phyloP scores from a whole-genome alignment of 2,888 invertebrate genomes.

The Acanthosepion lycidas region DNA sequence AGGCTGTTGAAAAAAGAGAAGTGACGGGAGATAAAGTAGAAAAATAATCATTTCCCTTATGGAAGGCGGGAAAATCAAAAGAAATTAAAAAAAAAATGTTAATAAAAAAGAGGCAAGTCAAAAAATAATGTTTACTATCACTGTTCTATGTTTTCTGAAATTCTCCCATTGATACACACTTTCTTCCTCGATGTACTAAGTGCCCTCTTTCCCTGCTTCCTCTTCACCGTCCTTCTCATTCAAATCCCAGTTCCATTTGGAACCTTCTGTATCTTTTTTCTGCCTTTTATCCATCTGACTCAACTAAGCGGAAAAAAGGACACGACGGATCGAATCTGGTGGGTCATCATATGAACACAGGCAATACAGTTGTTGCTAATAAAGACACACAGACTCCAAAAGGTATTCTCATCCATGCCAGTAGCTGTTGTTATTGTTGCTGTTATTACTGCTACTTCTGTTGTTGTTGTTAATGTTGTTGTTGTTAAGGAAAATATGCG shows the following conservation, averaged over 20 bases:
- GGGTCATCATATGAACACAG: neutral
- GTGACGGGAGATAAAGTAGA: too few relatives aligned
- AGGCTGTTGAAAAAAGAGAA: too few relatives aligned
- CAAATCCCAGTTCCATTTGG: neutral
- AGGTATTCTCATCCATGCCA: neutral
- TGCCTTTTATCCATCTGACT: neutral
- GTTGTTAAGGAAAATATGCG: neutral
- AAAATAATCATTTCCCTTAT: too few relatives aligned
- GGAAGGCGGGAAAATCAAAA: neutral
- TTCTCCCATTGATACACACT: neutral
- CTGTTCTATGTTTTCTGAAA: neutral
- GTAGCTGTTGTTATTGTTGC: neutral
- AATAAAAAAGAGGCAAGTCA: neutral
- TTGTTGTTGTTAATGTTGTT: neutral
- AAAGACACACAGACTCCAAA: neutral
- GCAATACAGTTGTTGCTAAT: neutral
- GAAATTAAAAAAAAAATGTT: neutral
- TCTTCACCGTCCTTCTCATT: neutral
- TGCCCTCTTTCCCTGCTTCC: neutral
- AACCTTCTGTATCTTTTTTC: neutral
- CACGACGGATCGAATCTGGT: slow-evolving; percentile 33
- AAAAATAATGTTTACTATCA: neutral
- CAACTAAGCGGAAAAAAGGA: slow-evolving; percentile 1
- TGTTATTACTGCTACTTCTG: neutral
- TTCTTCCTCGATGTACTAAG: neutral